Conservation (phyloP, 1,140 invertebrate species). For the Ruditapes philippinarum region DNA sequence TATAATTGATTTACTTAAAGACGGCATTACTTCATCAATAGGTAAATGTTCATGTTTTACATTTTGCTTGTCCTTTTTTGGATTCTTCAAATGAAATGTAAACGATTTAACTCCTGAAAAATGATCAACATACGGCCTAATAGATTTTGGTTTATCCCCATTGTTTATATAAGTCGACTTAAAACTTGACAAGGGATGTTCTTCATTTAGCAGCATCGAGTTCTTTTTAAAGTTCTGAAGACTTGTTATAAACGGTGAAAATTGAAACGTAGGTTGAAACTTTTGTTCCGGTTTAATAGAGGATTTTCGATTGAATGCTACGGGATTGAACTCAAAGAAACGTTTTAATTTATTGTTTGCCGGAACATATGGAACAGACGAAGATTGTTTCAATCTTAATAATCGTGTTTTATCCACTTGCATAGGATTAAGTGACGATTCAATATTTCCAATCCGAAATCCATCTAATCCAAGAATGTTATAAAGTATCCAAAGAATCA, state of each 20-base stretch:
- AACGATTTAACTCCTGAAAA: conserved; percentile 5
- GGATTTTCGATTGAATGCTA: not conserved
- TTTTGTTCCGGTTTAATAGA: not conserved
- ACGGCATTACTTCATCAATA: not conserved
- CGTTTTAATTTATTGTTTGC: not conserved
- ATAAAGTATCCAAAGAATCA: not conserved
- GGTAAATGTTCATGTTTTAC: not conserved
- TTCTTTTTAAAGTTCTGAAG: not conserved
- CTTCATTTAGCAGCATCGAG: not conserved
- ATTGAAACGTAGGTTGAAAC: not conserved
- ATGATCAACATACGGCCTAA: conserved; percentile 22
- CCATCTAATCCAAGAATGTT: not conserved
- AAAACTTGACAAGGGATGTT: not conserved
- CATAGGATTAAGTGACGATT: not conserved
- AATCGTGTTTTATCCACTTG: not conserved
- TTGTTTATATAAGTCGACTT: not conserved
- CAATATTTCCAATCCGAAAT: not conserved
- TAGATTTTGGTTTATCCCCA: not conserved
- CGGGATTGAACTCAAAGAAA: conserved; percentile 22
- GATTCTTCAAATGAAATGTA: not conserved
- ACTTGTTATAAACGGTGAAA: not conserved
- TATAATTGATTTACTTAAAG: not conserved
- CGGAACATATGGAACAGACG: not conserved
- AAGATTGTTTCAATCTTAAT: not conserved
- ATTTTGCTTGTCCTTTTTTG: not conserved